Evolutionary conservation across 2,888 invertebrate species (phyloP).

Genomic region (Athalia circularis): DNA sequence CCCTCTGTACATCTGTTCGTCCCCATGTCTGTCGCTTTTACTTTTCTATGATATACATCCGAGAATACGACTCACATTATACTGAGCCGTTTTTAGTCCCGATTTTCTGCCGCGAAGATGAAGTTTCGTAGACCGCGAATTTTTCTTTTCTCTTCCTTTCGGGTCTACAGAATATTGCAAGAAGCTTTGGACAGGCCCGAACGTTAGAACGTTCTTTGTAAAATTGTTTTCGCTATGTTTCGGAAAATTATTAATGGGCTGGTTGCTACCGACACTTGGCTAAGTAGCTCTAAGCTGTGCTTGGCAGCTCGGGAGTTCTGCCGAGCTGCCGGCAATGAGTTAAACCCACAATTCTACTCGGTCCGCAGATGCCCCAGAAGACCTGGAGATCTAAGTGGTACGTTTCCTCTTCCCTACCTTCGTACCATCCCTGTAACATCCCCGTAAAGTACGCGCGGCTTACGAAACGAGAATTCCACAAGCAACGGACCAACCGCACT

Average conservation of each 20-base stretch:
- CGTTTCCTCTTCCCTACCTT: background rate
- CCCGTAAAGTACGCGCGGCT: too few species aligned
- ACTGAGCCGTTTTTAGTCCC: too few species aligned
- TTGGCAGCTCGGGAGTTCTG: constrained; percentile 33
- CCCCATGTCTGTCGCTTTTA: background rate
- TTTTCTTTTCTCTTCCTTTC: too few species aligned
- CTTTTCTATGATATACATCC: constrained; percentile 2
- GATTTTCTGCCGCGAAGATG: too few species aligned
- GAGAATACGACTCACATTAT: too few species aligned
- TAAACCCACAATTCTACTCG: constrained; percentile 11
- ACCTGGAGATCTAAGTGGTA: constrained; percentile 28
- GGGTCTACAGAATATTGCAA: background rate
- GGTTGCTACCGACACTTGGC: constrained; percentile 34
- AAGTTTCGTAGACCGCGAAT: too few species aligned
- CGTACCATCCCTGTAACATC: too few species aligned
- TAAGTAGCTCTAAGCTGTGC: constrained; percentile 42
- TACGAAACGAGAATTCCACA: too few species aligned
- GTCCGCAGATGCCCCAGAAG: constrained; percentile 28
- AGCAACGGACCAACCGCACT: too few species aligned
- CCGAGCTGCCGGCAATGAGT: constrained; percentile 31
- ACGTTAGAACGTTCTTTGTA: background rate
- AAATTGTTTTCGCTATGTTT: constrained; percentile 23
- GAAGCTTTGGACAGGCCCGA: background rate
- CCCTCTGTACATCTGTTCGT: background rate
- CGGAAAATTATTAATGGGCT: constrained; percentile 36